These are phyloP conservation scores for Pterophyllum scalare DNA, from an alignment of 2,113 vertebrate species.

Conservation along the genomic window DNA sequence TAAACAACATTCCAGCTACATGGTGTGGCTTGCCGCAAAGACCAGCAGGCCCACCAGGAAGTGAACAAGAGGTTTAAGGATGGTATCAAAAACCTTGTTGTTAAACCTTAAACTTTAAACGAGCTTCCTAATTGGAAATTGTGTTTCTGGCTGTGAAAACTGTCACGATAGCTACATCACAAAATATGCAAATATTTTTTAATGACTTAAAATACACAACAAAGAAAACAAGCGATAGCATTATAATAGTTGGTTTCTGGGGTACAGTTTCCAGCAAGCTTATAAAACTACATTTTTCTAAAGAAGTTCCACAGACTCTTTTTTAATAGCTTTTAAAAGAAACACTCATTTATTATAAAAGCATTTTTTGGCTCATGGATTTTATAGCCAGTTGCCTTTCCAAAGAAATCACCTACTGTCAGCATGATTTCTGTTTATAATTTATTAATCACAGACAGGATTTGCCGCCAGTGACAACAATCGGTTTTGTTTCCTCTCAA, in stretches of 20 bases:
- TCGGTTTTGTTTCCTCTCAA: background rate
- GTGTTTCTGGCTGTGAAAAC: background rate
- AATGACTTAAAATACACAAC: no score
- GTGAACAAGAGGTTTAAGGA: background rate
- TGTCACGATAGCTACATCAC: no score
- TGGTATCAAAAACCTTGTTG: constrained; percentile 15
- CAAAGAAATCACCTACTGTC: constrained; percentile 17
- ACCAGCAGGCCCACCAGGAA: constrained; percentile 2
- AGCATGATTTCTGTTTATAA: background rate
- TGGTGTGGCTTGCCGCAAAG: constrained; percentile 60
- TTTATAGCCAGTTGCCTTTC: constrained; percentile 12
- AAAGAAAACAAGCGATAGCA: no score
- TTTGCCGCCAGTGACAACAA: background rate
- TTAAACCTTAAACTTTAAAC: background rate
- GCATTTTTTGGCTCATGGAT: constrained; percentile 6
- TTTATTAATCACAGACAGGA: constrained; percentile 8
- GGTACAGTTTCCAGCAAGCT: no score
- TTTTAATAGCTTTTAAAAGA: background rate
- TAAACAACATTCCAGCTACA: constrained; percentile 69
- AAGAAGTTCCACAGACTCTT: background rate
- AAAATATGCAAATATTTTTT: no score
- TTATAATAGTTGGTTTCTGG: no score
- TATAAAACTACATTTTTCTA: background rate
- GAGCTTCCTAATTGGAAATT: background rate
- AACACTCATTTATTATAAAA: background rate